Evolutionary conservation across 2,888 invertebrate genomes (phyloP), one percentile per base, ranked within the genome.

Genomic region (Blastobasis lacticolella): DNA sequence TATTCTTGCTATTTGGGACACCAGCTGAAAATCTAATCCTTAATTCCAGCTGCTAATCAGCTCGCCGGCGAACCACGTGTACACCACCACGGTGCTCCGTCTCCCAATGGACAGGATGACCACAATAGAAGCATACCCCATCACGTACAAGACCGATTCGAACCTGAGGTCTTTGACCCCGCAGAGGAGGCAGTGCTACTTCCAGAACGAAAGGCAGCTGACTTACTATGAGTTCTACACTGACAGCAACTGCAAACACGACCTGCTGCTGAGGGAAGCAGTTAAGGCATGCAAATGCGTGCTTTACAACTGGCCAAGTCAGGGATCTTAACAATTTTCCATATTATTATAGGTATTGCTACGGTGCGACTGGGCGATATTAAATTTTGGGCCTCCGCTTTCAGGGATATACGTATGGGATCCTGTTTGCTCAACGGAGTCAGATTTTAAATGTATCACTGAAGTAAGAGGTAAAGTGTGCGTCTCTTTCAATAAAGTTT

Each of bases 211-310:
- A 55, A 75, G 75, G 49, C 69, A 67, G 36, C 58, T 89, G 37
- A 70, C 79, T 10, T 79, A 79, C 51, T 88, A 79, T 47, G 70
- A 78, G 54, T 87, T 82, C 38, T 90, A 90, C 58, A 90, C 90
- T 0, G 89, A 89, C 53, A 81, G 80, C 38, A 90, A 90, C 54
- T 90, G 90, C 57, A 85, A 89, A 56, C 76, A 87, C 52, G 89
- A 90, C 54, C 73, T 89, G 52, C 70, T 89, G 61, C 80, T 90
- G 0, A 75, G 74, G 46, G 84, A 87, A 56, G 83, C 89, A 0
- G 75, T 78, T 56, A 67, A 71, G 23, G 64, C 69, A 52, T 91
- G 90, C 59, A 65, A 81, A 37, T 90, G 90, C 58, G 78, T 82
- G 5, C 69, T 77, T 38, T 88, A 66, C 60, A 80, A 84, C 56